A percentile compares a stretch with the other conserved stretches of the same genome.
Evolutionary conservation across 2,888 invertebrate species (phyloP).

Genomic region (Isotomurus palustris): DNA sequence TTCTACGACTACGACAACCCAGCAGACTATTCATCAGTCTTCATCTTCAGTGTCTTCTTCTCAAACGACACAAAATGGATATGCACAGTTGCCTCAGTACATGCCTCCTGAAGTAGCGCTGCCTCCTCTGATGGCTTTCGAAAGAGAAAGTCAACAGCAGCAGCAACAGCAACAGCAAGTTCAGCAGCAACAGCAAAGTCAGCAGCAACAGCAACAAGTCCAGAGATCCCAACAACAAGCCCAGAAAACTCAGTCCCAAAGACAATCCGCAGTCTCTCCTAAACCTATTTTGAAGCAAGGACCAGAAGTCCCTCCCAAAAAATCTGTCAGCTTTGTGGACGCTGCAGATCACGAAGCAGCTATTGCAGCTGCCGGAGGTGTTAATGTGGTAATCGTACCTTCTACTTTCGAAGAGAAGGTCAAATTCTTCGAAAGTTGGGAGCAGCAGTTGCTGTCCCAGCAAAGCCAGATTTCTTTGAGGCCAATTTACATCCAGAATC

Average conservation of each 20-base stretch:
- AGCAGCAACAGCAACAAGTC: constrained; percentile 34
- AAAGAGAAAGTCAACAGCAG: neutral
- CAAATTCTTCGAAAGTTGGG: constrained; percentile 41
- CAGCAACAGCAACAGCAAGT: constrained; percentile 42
- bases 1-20: no score
- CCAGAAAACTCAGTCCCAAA: no score
- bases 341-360: constrained; percentile 17
- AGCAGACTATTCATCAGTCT: constrained; percentile 18
- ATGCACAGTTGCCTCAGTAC: constrained; percentile 4
- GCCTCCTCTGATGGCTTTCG: neutral
- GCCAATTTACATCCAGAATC: constrained; percentile 18
- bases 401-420: constrained; percentile 42
- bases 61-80: neutral
- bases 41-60: constrained; percentile 17
- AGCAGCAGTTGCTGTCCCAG: constrained; percentile 25
- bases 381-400: constrained; percentile 38
- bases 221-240: neutral
- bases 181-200: constrained; percentile 45
- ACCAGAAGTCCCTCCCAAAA: constrained; percentile 26
- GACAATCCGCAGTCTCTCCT: constrained; percentile 12
- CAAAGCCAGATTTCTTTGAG: constrained; percentile 24
- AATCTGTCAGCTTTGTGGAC: constrained; percentile 32
- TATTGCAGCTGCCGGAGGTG: constrained; percentile 1
- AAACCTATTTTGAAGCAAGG: constrained; percentile 37
- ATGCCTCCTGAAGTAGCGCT: no score